Percentiles rank a stretch among this genome's conserved stretches.
Evolutionary conservation across 2,888 invertebrate species (phyloP).

Genomic region (Lymantria dispar): DNA sequence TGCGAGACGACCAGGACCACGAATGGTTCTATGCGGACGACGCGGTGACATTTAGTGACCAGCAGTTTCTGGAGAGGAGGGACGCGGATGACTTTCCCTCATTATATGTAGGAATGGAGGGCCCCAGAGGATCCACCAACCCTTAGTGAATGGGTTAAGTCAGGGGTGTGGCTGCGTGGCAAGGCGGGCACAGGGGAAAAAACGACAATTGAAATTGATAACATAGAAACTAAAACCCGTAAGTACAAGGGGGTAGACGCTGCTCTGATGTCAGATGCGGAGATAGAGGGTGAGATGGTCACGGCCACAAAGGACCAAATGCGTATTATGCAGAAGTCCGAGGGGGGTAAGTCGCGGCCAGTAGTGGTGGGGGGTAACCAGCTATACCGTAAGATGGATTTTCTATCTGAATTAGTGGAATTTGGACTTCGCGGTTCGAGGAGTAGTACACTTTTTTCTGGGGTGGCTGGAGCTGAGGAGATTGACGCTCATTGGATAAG

Average conservation of each 20-base stretch:
- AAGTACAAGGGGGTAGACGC: background rate
- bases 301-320: background rate
- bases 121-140: background rate
- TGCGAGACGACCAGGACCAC: no score
- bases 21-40: no score
- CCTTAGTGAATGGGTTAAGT: background rate
- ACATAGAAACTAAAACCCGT: background rate
- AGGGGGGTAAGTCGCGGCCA: background rate
- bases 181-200: no score
- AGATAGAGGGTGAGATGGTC: background rate
- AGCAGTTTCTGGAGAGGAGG: no score
- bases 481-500: no score
- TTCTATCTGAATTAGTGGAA: background rate
- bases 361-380: background rate
- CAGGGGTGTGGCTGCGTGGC: background rate
- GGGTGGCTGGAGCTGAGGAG: no score
- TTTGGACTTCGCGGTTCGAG: no score
- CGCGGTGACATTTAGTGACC: no score
- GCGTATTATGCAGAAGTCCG: background rate
- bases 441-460: no score
- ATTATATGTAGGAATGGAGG: no score
- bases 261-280: background rate
- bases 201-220: background rate
- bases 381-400: background rate
- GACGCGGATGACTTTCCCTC: no score